A percentile compares a stretch with the other conserved stretches of the same genome.
Conservation (phyloP, 2,888 invertebrate genomes). For the Odontomyia ornata region DNA sequence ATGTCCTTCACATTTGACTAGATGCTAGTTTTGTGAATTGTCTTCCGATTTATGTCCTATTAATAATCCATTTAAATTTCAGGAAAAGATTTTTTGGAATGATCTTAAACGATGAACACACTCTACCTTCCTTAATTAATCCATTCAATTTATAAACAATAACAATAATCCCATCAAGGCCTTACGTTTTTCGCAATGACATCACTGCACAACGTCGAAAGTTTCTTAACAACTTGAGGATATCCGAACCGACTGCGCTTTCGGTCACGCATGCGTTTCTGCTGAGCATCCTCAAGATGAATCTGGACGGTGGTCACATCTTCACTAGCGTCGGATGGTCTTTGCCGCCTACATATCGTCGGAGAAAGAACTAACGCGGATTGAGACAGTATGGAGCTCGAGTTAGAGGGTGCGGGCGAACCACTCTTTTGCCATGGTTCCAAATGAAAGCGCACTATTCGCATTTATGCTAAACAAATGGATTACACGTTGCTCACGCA, state of each 20-base stretch:
- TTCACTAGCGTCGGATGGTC: slow-evolving; percentile 59
- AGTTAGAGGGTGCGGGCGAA: slow-evolving; percentile 58
- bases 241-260: slow-evolving; percentile 58
- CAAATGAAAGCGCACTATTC: slow-evolving; percentile 63
- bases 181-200: slow-evolving; percentile 68
- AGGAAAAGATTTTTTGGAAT: too few relatives aligned
- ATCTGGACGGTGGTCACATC: slow-evolving; percentile 51
- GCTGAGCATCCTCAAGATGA: slow-evolving; percentile 49
- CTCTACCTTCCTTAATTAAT: too few relatives aligned
- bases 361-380: slow-evolving; percentile 59
- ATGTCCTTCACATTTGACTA: too few relatives aligned
- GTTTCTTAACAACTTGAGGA: slow-evolving; percentile 63
- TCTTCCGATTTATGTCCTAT: too few relatives aligned
- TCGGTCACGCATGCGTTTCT: slow-evolving; percentile 59
- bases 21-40: too few relatives aligned
- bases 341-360: slow-evolving; percentile 60
- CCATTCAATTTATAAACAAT: too few relatives aligned
- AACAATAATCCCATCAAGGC: too few relatives aligned
- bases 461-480: slow-evolving; percentile 55
- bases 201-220: slow-evolving; percentile 69
- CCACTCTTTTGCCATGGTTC: slow-evolving; percentile 64
- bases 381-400: slow-evolving; percentile 61
- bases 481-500: slow-evolving; percentile 1
- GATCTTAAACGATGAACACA: too few relatives aligned
- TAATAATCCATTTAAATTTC: too few relatives aligned